Evolutionary conservation across 2,113 vertebrate genomes (phyloP), one percentile per base, ranked within the genome.

Genomic region (Gulo gulo): DNA sequence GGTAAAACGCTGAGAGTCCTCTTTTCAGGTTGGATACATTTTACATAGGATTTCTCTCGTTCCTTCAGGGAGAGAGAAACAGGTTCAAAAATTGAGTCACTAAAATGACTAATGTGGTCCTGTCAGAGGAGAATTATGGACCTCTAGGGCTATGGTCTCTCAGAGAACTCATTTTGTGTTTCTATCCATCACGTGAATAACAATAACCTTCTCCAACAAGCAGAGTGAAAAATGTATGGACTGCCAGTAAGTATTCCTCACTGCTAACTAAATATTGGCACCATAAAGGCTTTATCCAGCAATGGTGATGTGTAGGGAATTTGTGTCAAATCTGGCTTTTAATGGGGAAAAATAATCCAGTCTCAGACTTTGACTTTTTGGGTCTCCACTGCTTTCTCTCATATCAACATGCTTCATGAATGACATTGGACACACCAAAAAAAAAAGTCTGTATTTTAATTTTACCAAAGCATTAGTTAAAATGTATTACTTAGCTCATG

Each of bases 131-230:
- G 96, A 98, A 95, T 98, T 98, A 98, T 96, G 89, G 31, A 98
- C 94, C 97, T 98, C 55, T 91, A 98, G 97, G 95, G 95, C 95
- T 95, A 96, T 98, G 93, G 95, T 96, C 98, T 98, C 97, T 97
- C 96, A 90, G 95, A 95, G 93, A 98, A 98, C 83, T 98, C 23
- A 97, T 97, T 97, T 97, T 96, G 94, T 61, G 6, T 98, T 98
- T 98, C 90, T 98, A 24, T 95, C 94, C 92, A 59, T 94, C 93
- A 96, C n/a, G 24, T 92, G 93, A 97, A 73, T 98, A 98, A 95
- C 95, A 98, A 92, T 96, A 98, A 99, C 95, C 79, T 91, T 79
- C 95, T 6, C 1, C 39, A 82, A 91, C 78, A 59, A 24, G 94
- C 61, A 18, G 76, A 89, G 61, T 91, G 76, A 95, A 74, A 79